phyloP scores from a whole-genome alignment of 2,888 invertebrate genomes.

The Thecophora atra region DNA sequence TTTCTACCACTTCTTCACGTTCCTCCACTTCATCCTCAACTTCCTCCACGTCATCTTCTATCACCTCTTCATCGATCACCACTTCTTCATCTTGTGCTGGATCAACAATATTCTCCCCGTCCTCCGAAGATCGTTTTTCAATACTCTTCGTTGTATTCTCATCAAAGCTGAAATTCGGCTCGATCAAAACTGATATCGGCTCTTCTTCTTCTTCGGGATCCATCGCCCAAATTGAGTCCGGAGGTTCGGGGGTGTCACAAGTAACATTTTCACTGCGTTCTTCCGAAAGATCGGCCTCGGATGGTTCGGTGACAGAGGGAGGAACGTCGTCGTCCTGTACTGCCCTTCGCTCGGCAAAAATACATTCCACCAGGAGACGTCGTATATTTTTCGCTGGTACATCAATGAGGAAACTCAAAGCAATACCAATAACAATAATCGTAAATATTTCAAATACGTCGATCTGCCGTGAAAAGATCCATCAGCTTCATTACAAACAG shows the following conservation, averaged over 20 bases:
- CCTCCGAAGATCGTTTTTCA: slow-evolving; percentile 4
- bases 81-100: slow-evolving; percentile 48
- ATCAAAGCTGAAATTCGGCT: not conserved
- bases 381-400: slow-evolving; percentile 72
- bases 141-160: not conserved
- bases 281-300: slow-evolving; percentile 47
- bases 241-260: slow-evolving; percentile 51
- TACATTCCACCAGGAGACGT: slow-evolving; percentile 63
- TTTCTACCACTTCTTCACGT: slow-evolving; percentile 27
- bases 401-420: slow-evolving; percentile 73
- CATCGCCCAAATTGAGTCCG: slow-evolving; percentile 68
- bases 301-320: slow-evolving; percentile 51
- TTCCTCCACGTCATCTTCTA: slow-evolving; percentile 33
- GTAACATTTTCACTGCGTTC: slow-evolving; percentile 41
- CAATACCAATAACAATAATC: slow-evolving; percentile 68
- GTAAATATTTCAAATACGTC: slow-evolving; percentile 69
- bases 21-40: slow-evolving; percentile 24
- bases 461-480: slow-evolving; percentile 67
- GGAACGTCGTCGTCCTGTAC: slow-evolving; percentile 33
- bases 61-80: slow-evolving; percentile 34
- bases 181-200: not conserved
- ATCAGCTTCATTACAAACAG: not conserved
- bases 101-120: slow-evolving; percentile 43
- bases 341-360: slow-evolving; percentile 54
- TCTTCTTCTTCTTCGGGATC: slow-evolving; percentile 56